Base-by-base conservation (phyloP, 2,888 invertebrate species). In the Hetaerina titia region DNA sequence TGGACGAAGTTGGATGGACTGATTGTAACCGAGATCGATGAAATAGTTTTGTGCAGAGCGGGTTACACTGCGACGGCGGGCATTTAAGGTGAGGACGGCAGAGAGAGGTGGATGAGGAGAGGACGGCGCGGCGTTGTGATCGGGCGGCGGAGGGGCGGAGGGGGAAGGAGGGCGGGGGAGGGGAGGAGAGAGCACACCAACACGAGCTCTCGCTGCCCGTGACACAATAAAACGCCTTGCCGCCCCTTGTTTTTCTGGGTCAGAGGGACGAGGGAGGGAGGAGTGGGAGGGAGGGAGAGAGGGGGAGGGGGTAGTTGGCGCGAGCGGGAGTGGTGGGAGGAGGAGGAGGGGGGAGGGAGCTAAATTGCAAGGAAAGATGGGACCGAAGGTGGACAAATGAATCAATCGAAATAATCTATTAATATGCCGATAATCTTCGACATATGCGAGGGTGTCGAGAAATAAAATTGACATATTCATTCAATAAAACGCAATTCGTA, bases 161-260 rank as follows among this genome's bases (percentile, higher is more conserved):
- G 60, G n/a, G 60, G 60, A 60, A 9, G 13, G 60, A 9, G 60
- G 19, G 64, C 60, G 74, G 13, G 25, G 74, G 25, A 81, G 74
- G 25, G 81, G 4, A 22, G 81, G 31, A 13, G 22, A 69, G 69
- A 69, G 8, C 19, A n/a, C 69, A 31, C 81, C 81, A 81, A 31
- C 31, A 6, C 22, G 31, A 13, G 13, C 25, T 69, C 69, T 25
- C 74, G 81, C 31, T n/a, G 81, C 81, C 81, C 81, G 81, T 81
- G 81, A 81, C 81, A 81, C 81, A 81, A 81, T 81, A 81, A 81
- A 81, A 81, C 81, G 81, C 13, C 81, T 7, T 5, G 81, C 81
- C 81, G 15, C 81, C 81, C 81, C 81, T 81, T 81, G 81, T 81
- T 81, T 81, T 31, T 81, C 81, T 81, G 81, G 81, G 81, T 81